These are phyloP conservation scores for Tenthredo scrophulariae DNA, from an alignment of 2,888 invertebrate genomes.

Conservation along the genomic window DNA sequence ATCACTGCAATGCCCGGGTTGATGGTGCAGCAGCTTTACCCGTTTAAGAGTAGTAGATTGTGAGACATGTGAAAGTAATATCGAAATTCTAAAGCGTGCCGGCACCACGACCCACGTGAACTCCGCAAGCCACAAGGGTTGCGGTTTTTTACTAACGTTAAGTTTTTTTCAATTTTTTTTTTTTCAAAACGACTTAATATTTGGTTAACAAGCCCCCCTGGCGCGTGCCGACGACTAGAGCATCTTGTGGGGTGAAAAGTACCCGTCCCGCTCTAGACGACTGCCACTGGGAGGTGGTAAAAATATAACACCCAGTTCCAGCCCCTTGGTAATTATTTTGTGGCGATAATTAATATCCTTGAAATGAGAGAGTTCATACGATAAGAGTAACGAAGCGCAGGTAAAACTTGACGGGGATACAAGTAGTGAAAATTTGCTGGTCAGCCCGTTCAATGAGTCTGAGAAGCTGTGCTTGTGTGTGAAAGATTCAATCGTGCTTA, in stretches of 20 bases:
- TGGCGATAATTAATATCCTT: constrained; percentile 27
- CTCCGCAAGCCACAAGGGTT: constrained; percentile 41
- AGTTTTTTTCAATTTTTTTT: background rate
- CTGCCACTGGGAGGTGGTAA: constrained; percentile 32
- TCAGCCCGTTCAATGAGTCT: background rate
- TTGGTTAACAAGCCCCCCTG: constrained; percentile 54
- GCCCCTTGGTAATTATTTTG: constrained; percentile 21
- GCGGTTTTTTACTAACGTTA: constrained; percentile 29
- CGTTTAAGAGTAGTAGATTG: background rate
- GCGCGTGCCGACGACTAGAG: constrained; percentile 47
- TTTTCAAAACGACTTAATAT: constrained; percentile 38
- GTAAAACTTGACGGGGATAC: background rate
- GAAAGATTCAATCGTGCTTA: background rate
- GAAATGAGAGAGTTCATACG: background rate
- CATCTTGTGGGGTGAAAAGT: constrained; percentile 53
- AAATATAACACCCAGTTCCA: constrained; percentile 6
- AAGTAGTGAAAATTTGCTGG: background rate
- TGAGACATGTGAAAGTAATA: constrained; percentile 31
- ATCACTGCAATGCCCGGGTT: background rate
- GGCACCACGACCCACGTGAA: constrained; percentile 37
- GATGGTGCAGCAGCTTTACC: background rate
- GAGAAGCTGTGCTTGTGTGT: background rate
- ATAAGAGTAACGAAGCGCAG: background rate
- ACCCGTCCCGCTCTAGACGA: background rate
- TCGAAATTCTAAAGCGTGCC: constrained; percentile 34